These are phyloP conservation scores for Adela reaumurella DNA, from an alignment of 2,888 invertebrate genomes.

Conservation along the genomic window DNA sequence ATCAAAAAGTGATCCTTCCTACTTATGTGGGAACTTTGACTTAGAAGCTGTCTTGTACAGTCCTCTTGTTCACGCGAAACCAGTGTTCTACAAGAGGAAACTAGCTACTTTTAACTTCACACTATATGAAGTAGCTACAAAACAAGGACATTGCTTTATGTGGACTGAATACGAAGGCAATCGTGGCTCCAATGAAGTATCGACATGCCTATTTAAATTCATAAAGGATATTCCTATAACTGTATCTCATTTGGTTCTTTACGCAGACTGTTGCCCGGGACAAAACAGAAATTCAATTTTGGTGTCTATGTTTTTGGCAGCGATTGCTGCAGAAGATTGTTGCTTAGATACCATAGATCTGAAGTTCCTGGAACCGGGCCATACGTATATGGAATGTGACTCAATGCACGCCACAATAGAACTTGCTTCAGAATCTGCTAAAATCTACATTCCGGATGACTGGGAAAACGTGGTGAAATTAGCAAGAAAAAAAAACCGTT, in stretches of 20 bases:
- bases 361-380: slow-evolving; percentile 8
- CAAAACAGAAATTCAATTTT: slow-evolving; percentile 8
- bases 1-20: neutral
- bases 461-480: neutral
- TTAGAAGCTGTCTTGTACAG: slow-evolving; percentile 12
- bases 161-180: slow-evolving; percentile 15
- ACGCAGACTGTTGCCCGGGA: neutral
- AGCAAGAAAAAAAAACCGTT: neutral
- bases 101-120: slow-evolving; percentile 14
- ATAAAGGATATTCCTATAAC: slow-evolving; percentile 3
- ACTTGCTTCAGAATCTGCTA: slow-evolving; percentile 2
- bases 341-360: slow-evolving; percentile 4
- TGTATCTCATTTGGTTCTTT: neutral
- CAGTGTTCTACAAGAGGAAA: slow-evolving; percentile 12
- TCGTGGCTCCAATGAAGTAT: slow-evolving; percentile 15
- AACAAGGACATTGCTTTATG: slow-evolving; percentile 14
- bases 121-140: slow-evolving; percentile 10
- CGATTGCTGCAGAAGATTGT: slow-evolving; percentile 1
- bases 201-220: slow-evolving; percentile 9
- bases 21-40: slow-evolving; percentile 7
- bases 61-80: slow-evolving; percentile 8
- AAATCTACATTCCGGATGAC: slow-evolving; percentile 4
- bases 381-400: slow-evolving; percentile 8
- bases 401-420: slow-evolving; percentile 3
- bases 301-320: slow-evolving; percentile 3